Conservation (phyloP, 1,140 invertebrate species). For the Caenorhabditis latens region DNA sequence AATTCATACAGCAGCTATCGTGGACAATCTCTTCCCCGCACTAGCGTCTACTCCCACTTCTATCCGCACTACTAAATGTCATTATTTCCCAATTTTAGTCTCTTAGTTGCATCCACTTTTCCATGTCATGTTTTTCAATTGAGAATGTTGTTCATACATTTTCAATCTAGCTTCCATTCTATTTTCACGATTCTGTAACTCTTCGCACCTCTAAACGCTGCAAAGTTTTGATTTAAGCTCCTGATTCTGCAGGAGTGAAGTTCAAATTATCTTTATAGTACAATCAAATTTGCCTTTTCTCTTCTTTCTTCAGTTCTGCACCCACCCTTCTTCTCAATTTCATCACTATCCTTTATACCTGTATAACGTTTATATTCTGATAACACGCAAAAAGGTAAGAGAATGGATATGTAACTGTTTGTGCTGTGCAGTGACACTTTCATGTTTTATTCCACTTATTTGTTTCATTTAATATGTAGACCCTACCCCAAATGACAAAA, state of each 20-base stretch:
- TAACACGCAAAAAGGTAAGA: constrained; percentile 35
- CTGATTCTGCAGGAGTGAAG: constrained; percentile 26
- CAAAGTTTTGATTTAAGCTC: background rate
- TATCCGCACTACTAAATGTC: constrained; percentile 75
- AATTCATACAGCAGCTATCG: constrained; percentile 70
- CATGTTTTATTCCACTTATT: constrained; percentile 18
- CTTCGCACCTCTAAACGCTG: constrained; percentile 5
- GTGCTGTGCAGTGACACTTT: background rate
- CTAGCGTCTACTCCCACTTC: constrained; percentile 75
- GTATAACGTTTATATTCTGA: constrained; percentile 35
- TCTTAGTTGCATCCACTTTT: background rate
- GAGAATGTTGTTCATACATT: background rate
- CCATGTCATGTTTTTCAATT: background rate
- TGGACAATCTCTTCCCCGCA: constrained; percentile 71
- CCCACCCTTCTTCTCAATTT: background rate
- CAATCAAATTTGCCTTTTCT: background rate
- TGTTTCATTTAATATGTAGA: constrained; percentile 8
- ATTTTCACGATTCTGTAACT: background rate
- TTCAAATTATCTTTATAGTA: background rate
- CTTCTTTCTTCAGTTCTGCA: background rate
- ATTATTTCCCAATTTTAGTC: background rate
- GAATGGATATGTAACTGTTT: constrained; percentile 14
- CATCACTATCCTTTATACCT: constrained; percentile 15
- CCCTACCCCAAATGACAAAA: background rate
- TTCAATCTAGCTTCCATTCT: background rate